Conservation (phyloP, 2,113 vertebrate genomes). For the Thinocorus orbignyianus region DNA sequence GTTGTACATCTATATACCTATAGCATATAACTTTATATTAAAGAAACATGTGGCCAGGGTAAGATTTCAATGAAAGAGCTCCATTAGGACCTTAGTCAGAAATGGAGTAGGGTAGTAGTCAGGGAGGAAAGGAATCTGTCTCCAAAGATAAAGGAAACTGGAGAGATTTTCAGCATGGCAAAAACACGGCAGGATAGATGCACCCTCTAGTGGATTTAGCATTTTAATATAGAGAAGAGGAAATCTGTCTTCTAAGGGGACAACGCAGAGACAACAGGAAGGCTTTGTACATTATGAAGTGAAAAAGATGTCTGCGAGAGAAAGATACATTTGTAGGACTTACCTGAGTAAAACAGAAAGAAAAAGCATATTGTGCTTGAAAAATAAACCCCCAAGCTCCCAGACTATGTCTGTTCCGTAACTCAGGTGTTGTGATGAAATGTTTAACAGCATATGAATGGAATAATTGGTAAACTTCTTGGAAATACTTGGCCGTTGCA, state of each 20-base stretch:
- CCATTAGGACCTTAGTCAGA: neutral
- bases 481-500: neutral
- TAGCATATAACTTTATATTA: too few relatives aligned
- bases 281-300: neutral
- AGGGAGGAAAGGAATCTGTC: neutral
- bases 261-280: neutral
- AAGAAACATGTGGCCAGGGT: neutral
- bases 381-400: neutral
- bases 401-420: neutral
- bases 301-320: neutral
- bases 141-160: neutral
- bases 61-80: neutral
- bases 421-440: neutral
- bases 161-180: neutral
- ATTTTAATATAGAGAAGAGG: neutral
- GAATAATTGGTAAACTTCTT: neutral
- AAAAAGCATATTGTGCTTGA: neutral
- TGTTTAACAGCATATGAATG: neutral
- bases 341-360: neutral
- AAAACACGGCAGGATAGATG: neutral
- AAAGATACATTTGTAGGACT: neutral
- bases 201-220: neutral
- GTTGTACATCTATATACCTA: too few relatives aligned
- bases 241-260: neutral
- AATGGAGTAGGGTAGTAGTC: accelerated